Evolutionary conservation across 2,113 vertebrate species (phyloP), one percentile per base, ranked within the genome.

Genomic region (Platysternon megacephalum): DNA sequence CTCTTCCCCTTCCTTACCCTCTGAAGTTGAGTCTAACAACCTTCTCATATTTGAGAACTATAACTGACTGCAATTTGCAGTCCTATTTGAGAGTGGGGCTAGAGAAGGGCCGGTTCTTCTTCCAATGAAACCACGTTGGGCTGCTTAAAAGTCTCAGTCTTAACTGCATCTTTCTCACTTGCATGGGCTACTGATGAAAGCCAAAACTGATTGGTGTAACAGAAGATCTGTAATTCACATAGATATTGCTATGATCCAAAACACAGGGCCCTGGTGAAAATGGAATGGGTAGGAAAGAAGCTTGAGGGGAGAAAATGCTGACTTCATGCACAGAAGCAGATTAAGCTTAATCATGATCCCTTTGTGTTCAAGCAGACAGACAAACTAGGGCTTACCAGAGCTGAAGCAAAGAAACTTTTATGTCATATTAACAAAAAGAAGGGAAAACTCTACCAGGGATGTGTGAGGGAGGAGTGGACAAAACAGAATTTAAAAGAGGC

Each of bases 241-340:
- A 82, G 83, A 65, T 93, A 87, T 78, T 9, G 85, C 88, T 52
- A 52, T 83, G n/a, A 80, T 84, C 29, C 61, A 92, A 14, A 65
- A 84, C 87, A 85, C 0, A 74, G 84, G 79, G 72, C 52, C 32
- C 24, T 93, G 79, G 84, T 95, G 39, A 89, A 94, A 96, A 35
- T 11, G 91, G 84, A 86, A 80, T 83, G 0, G 1, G 48, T 74
- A 53, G 89, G 93, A 94, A 79, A 53, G 28, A 56, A 83, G 10
- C 12, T 53, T 39, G 55, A 39, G 29, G 88, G 56, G 79, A 48
- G 16, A 91, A 74, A 26, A 44, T 46, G 14, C 65, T 88, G 84
- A 11, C 81, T 93, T 17, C 80, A 83, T 94, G 92, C 84, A 65
- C 85, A 88, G 82, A 86, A 95, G 24, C 65, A 79, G 79, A 51